Evolutionary conservation across 2,888 invertebrate species (phyloP).

Genomic region (Subacronicta megacephala): DNA sequence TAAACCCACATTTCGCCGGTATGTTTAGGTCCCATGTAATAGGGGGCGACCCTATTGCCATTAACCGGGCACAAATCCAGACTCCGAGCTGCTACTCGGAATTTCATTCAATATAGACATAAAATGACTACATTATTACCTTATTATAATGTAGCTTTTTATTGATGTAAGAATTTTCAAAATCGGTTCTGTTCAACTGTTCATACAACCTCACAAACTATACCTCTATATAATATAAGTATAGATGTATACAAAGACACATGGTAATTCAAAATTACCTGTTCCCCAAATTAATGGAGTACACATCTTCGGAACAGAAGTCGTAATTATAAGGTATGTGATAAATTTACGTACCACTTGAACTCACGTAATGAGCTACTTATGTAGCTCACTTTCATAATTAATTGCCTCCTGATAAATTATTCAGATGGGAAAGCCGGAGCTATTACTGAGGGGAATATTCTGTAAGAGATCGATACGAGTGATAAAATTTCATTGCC

Average conservation of each 20-base stretch:
- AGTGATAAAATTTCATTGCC: background rate
- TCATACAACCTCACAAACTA: too few relatives aligned
- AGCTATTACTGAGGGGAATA: constrained; percentile 48
- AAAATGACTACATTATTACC: too few relatives aligned
- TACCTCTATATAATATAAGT: too few relatives aligned
- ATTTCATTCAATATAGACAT: too few relatives aligned
- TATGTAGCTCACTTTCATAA: constrained; percentile 67
- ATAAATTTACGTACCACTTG: constrained; percentile 53
- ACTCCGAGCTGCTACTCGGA: too few relatives aligned
- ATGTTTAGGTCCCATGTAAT: too few relatives aligned
- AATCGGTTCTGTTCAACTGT: too few relatives aligned
- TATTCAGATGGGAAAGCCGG: constrained; percentile 60
- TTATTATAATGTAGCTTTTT: too few relatives aligned
- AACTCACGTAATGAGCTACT: constrained; percentile 68
- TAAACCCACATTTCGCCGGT: too few relatives aligned
- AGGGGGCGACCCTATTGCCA: too few relatives aligned
- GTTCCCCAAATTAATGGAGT: background rate
- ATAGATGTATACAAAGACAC: background rate
- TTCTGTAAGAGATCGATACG: constrained; percentile 50
- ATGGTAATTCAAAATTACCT: background rate
- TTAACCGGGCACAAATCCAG: too few relatives aligned
- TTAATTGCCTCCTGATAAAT: constrained; percentile 70
- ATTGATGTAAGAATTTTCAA: too few relatives aligned
- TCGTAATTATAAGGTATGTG: constrained; percentile 46
- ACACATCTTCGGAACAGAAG: constrained; percentile 21